phyloP scores from a whole-genome alignment of 2,113 vertebrate species.

The Amphiprion percula region DNA sequence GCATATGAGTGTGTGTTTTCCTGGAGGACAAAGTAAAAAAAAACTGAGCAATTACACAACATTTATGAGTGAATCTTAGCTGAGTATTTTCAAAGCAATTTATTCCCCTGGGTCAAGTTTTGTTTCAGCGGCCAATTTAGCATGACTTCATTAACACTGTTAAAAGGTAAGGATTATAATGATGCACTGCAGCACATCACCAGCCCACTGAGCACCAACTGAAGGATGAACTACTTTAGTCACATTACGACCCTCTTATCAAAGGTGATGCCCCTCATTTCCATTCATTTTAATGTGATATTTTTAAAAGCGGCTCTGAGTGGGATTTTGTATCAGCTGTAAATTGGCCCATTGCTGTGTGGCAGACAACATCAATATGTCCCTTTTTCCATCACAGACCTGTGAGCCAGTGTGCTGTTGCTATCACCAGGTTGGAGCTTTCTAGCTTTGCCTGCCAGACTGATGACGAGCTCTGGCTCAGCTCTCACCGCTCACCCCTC shows the following conservation, averaged over 20 bases:
- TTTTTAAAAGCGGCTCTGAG: neutral
- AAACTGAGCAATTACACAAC: conserved; percentile 47
- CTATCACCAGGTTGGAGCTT: neutral
- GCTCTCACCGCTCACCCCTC: neutral
- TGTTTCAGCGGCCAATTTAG: conserved; percentile 27
- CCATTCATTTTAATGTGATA: conserved; percentile 7
- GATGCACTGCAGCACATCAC: conserved; percentile 8
- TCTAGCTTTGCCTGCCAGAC: neutral
- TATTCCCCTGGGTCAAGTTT: conserved; percentile 24
- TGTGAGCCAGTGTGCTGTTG: neutral
- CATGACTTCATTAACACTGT: neutral
- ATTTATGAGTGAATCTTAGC: conserved; percentile 36
- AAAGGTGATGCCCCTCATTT: conserved; percentile 20
- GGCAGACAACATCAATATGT: conserved; percentile 23
- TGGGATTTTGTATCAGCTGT: neutral
- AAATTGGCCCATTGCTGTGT: conserved; percentile 15
- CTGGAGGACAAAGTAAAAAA: conserved; percentile 28
- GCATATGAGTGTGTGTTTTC: conserved; percentile 30
- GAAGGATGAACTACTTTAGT: neutral
- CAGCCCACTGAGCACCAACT: neutral
- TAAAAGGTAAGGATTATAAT: conserved; percentile 18
- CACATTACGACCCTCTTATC: neutral
- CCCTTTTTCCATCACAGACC: conserved; percentile 12
- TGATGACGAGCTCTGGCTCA: neutral
- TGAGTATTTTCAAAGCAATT: conserved; percentile 34